Evolutionary conservation across 2,797 vertebrate species (phyloP).

Genomic region (Choloepus didactylus): DNA sequence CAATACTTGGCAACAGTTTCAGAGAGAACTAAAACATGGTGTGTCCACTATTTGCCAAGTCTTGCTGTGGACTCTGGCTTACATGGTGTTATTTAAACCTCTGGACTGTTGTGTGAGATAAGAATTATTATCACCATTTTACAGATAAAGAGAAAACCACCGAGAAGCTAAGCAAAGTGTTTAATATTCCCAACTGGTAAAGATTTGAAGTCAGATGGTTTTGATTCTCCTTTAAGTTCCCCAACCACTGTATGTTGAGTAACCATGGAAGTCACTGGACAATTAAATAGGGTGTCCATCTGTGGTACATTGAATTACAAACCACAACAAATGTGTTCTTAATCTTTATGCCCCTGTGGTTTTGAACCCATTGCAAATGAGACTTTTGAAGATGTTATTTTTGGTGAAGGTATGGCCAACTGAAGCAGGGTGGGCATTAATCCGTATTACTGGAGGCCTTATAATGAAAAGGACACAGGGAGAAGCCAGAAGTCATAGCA

Average conservation of each 20-base stretch:
- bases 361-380: too few relatives aligned
- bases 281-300: not conserved
- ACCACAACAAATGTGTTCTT: too few relatives aligned
- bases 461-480: too few relatives aligned
- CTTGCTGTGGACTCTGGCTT: not conserved
- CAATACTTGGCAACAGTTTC: not conserved
- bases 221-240: not conserved
- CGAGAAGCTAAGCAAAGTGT: not conserved
- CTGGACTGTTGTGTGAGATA: not conserved
- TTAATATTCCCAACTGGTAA: not conserved
- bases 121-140: not conserved
- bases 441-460: too few relatives aligned
- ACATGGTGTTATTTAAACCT: not conserved
- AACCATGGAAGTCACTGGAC: not conserved
- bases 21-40: not conserved
- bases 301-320: not conserved
- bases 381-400: too few relatives aligned
- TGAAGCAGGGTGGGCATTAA: too few relatives aligned
- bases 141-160: not conserved
- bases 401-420: too few relatives aligned
- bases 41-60: not conserved
- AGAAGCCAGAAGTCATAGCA: too few relatives aligned
- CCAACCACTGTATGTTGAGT: not conserved
- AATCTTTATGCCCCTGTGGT: too few relatives aligned
- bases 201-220: not conserved